A percentile compares a stretch with the other conserved stretches of the same genome.
Evolutionary conservation across 2,797 vertebrate species (phyloP).

Genomic region (Gouania willdenowi): DNA sequence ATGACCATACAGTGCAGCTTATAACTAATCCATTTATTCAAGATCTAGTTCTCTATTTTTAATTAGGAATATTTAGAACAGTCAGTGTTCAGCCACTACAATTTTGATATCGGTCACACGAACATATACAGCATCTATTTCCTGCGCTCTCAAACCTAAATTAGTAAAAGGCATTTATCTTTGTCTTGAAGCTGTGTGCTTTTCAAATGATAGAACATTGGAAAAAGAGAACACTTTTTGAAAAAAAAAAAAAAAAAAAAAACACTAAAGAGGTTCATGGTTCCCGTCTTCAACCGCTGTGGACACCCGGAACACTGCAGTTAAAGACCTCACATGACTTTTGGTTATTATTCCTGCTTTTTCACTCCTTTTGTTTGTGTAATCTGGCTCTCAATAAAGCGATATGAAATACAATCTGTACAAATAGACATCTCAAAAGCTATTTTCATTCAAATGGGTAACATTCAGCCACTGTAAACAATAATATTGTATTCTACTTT

Average conservation of each 20-base stretch:
- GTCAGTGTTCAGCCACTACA: constrained; percentile 22
- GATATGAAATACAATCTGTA: constrained; percentile 79
- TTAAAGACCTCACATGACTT: constrained; percentile 70
- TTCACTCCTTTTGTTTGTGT: constrained; percentile 74
- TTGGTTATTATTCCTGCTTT: constrained; percentile 76
- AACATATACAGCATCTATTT: constrained; percentile 26
- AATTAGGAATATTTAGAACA: constrained; percentile 1
- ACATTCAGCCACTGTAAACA: constrained; percentile 82
- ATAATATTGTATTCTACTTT: constrained; percentile 77
- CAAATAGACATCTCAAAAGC: constrained; percentile 77
- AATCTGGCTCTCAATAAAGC: constrained; percentile 71
- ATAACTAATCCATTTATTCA: constrained; percentile 11
- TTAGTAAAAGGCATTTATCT: constrained; percentile 20
- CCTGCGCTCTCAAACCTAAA: constrained; percentile 31
- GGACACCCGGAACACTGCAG: constrained; percentile 39
- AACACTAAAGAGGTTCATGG: constrained; percentile 41
- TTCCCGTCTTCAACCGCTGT: constrained; percentile 39
- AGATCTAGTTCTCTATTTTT: constrained; percentile 2
- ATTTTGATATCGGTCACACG: constrained; percentile 12
- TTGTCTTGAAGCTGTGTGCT: constrained; percentile 42
- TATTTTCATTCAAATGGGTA: constrained; percentile 73
- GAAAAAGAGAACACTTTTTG: too few relatives aligned
- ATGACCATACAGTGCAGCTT: constrained; percentile 49
- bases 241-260: constrained; percentile 43
- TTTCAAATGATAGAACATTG: too few relatives aligned